These are phyloP conservation scores for Terrapene triunguis DNA, from an alignment of 2,113 vertebrate genomes.

Conservation along the genomic window DNA sequence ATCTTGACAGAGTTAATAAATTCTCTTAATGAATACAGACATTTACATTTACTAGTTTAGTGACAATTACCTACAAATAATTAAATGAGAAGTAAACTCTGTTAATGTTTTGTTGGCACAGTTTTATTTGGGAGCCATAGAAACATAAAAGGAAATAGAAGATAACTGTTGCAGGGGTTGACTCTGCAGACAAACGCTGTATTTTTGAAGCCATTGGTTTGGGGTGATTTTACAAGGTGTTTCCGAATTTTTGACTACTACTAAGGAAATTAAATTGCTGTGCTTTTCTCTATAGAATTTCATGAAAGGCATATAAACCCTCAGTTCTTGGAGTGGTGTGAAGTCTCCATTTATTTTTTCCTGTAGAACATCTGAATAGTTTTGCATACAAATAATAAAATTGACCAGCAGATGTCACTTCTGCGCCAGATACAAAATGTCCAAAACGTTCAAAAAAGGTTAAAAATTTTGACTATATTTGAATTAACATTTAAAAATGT, in stretches of 20 bases:
- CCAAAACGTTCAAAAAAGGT: not conserved
- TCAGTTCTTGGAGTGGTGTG: not conserved
- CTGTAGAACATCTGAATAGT: not conserved
- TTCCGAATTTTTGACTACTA: not conserved
- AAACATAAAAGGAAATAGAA: not conserved
- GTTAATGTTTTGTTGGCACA: accelerated
- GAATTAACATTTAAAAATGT: not conserved
- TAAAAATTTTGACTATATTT: not conserved
- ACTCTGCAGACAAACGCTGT: not conserved
- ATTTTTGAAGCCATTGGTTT: too few relatives aligned
- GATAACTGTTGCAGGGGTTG: not conserved
- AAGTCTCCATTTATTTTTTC: not conserved
- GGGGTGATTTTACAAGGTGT: not conserved
- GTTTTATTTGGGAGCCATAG: accelerated
- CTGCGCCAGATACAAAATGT: not conserved
- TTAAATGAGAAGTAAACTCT: not conserved
- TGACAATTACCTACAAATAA: not conserved
- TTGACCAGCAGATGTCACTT: not conserved
- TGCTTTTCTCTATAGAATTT: not conserved
- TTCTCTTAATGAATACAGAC: not conserved
- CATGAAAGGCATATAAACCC: not conserved
- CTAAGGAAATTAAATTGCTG: not conserved
- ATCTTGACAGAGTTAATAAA: not conserved
- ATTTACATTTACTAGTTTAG: not conserved
- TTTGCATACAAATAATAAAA: accelerated